Evolutionary conservation across 2,113 vertebrate species (phyloP).

Genomic region (Cynopterus brachyotis): DNA sequence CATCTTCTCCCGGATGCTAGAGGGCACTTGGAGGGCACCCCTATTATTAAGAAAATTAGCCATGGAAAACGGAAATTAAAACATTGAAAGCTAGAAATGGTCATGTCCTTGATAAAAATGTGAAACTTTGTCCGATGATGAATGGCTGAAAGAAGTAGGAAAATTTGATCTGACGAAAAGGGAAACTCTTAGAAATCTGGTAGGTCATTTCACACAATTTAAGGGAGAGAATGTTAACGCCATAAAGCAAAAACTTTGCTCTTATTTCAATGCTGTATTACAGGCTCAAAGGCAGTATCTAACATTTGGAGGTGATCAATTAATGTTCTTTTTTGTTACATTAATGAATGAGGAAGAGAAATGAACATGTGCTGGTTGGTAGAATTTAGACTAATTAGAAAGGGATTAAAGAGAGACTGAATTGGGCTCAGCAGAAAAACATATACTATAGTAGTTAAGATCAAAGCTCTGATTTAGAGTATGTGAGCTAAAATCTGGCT

Average conservation of each 20-base stretch:
- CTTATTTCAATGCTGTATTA: neutral
- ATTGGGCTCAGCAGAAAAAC: neutral
- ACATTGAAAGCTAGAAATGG: neutral
- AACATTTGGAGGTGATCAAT: neutral
- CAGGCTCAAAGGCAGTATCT: neutral
- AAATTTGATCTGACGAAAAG: neutral
- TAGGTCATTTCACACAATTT: neutral
- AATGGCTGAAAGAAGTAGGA: neutral
- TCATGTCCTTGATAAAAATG: neutral
- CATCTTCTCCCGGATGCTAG: neutral
- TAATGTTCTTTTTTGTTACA: neutral
- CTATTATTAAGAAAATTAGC: neutral
- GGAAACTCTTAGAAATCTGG: neutral
- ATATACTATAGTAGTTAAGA: neutral
- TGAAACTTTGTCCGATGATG: neutral
- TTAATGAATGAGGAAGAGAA: neutral
- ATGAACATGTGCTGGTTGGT: neutral
- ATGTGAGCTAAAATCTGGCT: neutral
- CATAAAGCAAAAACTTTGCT: neutral
- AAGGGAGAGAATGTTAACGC: neutral
- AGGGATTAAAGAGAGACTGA: neutral
- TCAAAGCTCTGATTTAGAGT: neutral
- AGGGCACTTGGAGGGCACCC: conserved; percentile 33
- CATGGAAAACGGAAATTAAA: neutral
- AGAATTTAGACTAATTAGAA: neutral